phyloP scores from a whole-genome alignment of 92 coral and sea anemone species.

The Epizoanthus ramosus region DNA sequence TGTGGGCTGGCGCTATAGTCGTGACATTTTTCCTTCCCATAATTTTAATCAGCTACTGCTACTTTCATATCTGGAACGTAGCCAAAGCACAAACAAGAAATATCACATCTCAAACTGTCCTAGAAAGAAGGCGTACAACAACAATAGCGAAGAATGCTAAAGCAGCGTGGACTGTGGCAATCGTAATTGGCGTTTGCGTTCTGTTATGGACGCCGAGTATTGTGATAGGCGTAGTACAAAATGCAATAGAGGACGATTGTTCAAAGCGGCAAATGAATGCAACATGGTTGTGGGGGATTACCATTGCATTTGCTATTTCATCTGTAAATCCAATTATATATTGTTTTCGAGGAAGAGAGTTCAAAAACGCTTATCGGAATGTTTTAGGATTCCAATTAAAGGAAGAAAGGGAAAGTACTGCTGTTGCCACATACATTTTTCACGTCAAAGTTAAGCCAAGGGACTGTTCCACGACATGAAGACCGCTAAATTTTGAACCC shows the following conservation, averaged over 20 bases:
- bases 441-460: background rate
- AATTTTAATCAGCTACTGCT: background rate
- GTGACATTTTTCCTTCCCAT: background rate
- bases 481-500: no score
- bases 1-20: background rate
- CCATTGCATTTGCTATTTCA: slow-evolving; percentile 2
- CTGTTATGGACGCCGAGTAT: slow-evolving; percentile 4
- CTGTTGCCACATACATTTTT: background rate
- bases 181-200: background rate
- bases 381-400: background rate
- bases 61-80: slow-evolving; percentile 1
- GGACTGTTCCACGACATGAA: background rate
- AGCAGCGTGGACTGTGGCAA: background rate
- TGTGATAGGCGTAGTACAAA: background rate
- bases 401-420: background rate
- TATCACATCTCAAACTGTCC: background rate
- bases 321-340: slow-evolving; percentile 1
- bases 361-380: background rate
- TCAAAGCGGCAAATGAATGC: background rate
- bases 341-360: background rate
- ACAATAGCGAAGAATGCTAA: background rate
- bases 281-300: background rate
- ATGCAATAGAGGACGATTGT: background rate
- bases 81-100: background rate
- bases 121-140: background rate